Evolutionary conservation across 2,113 vertebrate genomes (phyloP).

Genomic region (Forbesichthys agassizii): DNA sequence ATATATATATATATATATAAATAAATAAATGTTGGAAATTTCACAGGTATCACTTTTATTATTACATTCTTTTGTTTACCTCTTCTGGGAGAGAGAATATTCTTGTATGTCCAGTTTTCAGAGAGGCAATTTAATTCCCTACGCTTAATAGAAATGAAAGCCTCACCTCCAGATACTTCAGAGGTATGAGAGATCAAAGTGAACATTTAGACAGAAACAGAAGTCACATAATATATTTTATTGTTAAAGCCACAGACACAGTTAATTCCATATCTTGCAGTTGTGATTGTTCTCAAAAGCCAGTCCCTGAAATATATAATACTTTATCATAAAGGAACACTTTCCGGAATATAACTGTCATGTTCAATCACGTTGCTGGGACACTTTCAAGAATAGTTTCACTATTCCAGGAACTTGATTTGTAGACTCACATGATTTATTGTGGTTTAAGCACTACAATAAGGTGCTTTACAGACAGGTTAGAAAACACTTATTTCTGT

Average conservation of each 20-base stretch:
- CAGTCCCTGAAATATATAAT: constrained; percentile 49
- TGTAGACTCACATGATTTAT: constrained; percentile 9
- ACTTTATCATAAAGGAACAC: constrained; percentile 40
- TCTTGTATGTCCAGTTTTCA: constrained; percentile 52
- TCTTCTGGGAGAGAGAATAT: constrained; percentile 36
- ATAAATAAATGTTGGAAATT: constrained; percentile 29
- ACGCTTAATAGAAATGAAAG: constrained; percentile 51
- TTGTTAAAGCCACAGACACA: constrained; percentile 20
- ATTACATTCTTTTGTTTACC: constrained; percentile 51
- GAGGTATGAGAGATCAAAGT: constrained; percentile 48
- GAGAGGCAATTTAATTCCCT: constrained; percentile 54
- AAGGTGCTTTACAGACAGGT: background rate
- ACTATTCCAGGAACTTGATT: constrained; percentile 24
- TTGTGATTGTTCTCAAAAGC: constrained; percentile 49
- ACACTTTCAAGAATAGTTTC: constrained; percentile 31
- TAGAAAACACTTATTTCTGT: background rate
- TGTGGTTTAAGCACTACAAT: background rate
- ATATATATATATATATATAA: too few relatives aligned
- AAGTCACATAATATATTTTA: constrained; percentile 34
- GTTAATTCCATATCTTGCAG: constrained; percentile 58
- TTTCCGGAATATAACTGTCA: constrained; percentile 19
- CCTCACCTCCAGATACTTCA: constrained; percentile 28
- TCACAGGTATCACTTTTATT: constrained; percentile 49
- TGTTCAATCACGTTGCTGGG: constrained; percentile 1
- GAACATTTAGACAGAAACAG: constrained; percentile 45